Base-by-base conservation (phyloP, 2,888 invertebrate species). In the Isotomurus palustris region DNA sequence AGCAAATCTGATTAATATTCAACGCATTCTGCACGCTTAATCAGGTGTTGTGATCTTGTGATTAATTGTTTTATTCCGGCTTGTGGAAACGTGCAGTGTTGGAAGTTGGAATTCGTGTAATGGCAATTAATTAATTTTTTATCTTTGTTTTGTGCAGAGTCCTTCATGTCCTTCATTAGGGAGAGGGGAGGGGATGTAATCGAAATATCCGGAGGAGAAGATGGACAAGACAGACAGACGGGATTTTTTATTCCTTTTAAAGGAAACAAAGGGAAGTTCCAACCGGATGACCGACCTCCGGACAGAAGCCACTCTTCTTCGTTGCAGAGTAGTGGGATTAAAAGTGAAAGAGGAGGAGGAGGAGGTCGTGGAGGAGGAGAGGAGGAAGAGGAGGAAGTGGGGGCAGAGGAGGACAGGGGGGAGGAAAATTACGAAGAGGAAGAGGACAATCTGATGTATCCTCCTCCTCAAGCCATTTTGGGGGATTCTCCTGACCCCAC, bases 181-280 rank as follows among this genome's bases (percentile, higher is more conserved):
- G 56, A 62, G 53, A 36, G 59, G 35, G 62, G 62, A 17, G 62
- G 62, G 3, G 59, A 62, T 19, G 38, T 62, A 17, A 56, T 58
- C 14, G 56, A 48, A 21, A 25, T 55, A 14, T 27, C 51, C 10
- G 19, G 19, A 14, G 53, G 60, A 21, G 59, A 59, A 27, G 51
- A 54, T 40, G 60, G 60, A 19, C 27, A 53, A 22, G 49, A 58
- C 2, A 53, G 53, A 10, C 40, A 41, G 45, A 52, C 60, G 3
- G 62, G 62, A 3, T 28, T 62, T 17, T 62, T 62, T 35, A 51
- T 62, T 24, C 56, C 62, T 4, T 50, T 50, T 19, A n/a, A n/a
- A n/a, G n/a, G n/a, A n/a, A n/a, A n/a, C n/a, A n/a, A n/a, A n/a
- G n/a, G n/a, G n/a, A n/a, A n/a, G n/a, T n/a, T n/a, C n/a, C n/a